Evolutionary conservation across 2,113 vertebrate species (phyloP), one percentile per base, ranked within the genome.

Genomic region (Hepsetus odoe): DNA sequence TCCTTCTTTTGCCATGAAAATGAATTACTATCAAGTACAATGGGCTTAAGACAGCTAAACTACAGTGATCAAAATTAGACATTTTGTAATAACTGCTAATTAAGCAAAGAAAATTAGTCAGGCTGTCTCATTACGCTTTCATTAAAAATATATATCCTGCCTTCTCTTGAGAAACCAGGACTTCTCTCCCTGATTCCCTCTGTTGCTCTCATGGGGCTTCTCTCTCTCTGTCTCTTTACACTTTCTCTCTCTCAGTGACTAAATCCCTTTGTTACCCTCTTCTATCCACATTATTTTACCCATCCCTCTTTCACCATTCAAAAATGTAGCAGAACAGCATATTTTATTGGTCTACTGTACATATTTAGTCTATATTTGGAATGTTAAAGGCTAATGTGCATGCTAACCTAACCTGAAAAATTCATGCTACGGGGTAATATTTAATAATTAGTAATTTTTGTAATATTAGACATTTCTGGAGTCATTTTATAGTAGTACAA

Each of bases 1-100:
- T 46, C 13, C 20, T 44, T 9, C 32, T 35, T 65, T 51, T 66
- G n/a, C 16, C 16, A 30, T 58, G 16, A 76, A 67, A 56, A 26
- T 76, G 62, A 67, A 66, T 72, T 72, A 59, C 42, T 49, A 16
- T 72, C 14, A 49, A 58, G 28, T 30, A 46, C 0, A 72, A 38
- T 33, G 42, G 30, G 67, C 38, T 44, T 13, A 49, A 66, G 38
- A 76, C 61, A 66, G 8, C n/a, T 12, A 33, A 22, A 69, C 58
- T 11, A 56, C 49, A 71, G 66, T 71, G 59, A 72, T 72, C 11
- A 65, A 72, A 76, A 66, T 71, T 49, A 80, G 28, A 20, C 44
- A 44, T 69, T 20, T 71, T 62, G 55, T 30, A 62, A 55, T 74
- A 58, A 64, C 56, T 72, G 51, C 7, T 26, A 55, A 71, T 64